Conservation (phyloP, 2,888 invertebrate species). For the Drosophila conformis region DNA sequence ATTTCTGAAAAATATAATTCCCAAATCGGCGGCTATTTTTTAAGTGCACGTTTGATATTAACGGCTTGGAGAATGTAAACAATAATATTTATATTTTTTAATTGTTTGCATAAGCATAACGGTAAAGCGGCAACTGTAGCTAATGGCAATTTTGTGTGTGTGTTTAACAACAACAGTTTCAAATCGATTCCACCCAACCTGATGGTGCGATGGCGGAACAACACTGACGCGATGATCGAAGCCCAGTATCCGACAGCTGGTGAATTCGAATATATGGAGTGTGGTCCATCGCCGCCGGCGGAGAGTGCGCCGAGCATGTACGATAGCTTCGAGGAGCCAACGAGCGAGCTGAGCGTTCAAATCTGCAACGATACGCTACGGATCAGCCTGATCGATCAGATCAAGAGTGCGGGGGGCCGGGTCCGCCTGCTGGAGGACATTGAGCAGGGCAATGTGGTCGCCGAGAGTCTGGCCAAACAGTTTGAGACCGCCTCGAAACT, state of each 20-base stretch:
- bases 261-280: conserved; percentile 91
- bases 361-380: conserved; percentile 91
- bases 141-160: not conserved
- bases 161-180: conserved; percentile 80
- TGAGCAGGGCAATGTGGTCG: conserved; percentile 88
- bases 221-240: conserved; percentile 87
- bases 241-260: conserved; percentile 88
- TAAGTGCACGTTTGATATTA: not conserved
- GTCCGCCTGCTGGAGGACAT: conserved; percentile 90
- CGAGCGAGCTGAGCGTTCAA: conserved; percentile 89
- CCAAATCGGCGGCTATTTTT: not conserved
- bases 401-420: conserved; percentile 89
- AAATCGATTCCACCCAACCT: conserved; percentile 85
- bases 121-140: not conserved
- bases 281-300: conserved; percentile 91
- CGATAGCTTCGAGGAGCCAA: conserved; percentile 91
- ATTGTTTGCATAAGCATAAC: not conserved
- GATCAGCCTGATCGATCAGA: conserved; percentile 90
- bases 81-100: not conserved
- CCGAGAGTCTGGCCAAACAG: conserved; percentile 86
- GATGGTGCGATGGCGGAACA: conserved; percentile 87
- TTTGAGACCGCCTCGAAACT: conserved; percentile 87
- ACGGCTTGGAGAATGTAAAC: no score
- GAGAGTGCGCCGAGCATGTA: conserved; percentile 93
- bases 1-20: not conserved